Percentiles rank a stretch among this genome's conserved stretches.
These are phyloP conservation scores for Lissocephala sabroskyi DNA, from an alignment of 2,888 invertebrate species.

Conservation along the genomic window DNA sequence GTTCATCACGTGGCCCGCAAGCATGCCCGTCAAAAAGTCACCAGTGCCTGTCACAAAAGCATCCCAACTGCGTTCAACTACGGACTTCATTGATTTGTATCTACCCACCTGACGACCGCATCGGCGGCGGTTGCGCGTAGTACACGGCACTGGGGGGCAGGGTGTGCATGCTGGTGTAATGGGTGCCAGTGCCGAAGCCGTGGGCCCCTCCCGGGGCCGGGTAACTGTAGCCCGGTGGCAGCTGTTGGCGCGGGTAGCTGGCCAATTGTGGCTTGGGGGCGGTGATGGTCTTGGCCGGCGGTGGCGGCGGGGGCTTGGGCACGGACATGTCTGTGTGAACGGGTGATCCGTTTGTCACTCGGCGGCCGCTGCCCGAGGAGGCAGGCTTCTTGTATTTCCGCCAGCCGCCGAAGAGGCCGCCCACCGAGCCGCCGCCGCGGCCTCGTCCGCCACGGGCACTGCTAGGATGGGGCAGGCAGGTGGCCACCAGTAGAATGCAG, in stretches of 20 bases:
- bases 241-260: conserved; percentile 48
- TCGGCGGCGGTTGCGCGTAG: conserved; percentile 56
- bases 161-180: conserved; percentile 48
- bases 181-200: conserved; percentile 35
- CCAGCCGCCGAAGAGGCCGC: conserved; percentile 65
- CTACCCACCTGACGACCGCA: conserved; percentile 53
- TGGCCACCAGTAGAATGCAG: conserved; percentile 28
- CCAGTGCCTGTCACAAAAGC: conserved; percentile 16
- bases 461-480: conserved; percentile 23
- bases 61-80: background rate
- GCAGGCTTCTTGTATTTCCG: conserved; percentile 66
- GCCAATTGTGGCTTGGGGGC: conserved; percentile 26
- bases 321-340: conserved; percentile 47
- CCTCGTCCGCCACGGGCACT: conserved; percentile 63
- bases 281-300: conserved; percentile 25
- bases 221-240: conserved; percentile 39
- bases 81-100: background rate
- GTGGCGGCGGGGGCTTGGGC: conserved; percentile 42
- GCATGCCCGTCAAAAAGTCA: conserved; percentile 49
- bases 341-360: conserved; percentile 55
- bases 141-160: conserved; percentile 62
- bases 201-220: conserved; percentile 10
- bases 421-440: conserved; percentile 64
- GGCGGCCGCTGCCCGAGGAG: conserved; percentile 44
- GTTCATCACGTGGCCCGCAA: conserved; percentile 49